phyloP scores from a whole-genome alignment of 2,888 invertebrate genomes.

The Pinctada fucata region DNA sequence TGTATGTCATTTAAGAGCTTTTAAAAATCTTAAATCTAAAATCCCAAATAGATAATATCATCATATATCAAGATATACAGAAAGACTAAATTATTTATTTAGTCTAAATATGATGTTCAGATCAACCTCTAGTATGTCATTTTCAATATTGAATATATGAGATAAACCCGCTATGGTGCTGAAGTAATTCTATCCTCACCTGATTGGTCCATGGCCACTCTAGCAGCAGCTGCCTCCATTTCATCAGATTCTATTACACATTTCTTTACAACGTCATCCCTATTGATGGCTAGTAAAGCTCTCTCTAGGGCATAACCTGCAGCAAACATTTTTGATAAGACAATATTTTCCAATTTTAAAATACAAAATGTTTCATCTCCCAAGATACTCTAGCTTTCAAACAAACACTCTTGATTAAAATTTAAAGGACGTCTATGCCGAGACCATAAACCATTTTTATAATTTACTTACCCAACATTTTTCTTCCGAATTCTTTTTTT shows the following conservation, averaged over 20 bases:
- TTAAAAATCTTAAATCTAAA: too few species aligned
- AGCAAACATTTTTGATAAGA: too few species aligned
- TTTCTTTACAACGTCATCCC: slow-evolving; percentile 93
- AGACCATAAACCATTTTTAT: not conserved
- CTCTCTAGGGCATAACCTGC: slow-evolving; percentile 87
- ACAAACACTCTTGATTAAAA: too few species aligned
- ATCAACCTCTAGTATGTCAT: slow-evolving; percentile 3
- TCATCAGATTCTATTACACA: slow-evolving; percentile 82
- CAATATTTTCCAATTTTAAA: too few species aligned
- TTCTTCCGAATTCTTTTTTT: not conserved
- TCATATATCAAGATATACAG: too few species aligned
- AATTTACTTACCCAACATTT: not conserved
- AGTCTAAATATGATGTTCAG: slow-evolving; percentile 30
- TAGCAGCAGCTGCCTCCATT: slow-evolving; percentile 83
- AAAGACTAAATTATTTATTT: too few species aligned
- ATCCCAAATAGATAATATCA: too few species aligned
- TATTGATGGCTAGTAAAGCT: slow-evolving; percentile 89
- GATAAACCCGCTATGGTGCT: too few species aligned
- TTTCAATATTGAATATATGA: not conserved
- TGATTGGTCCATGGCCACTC: slow-evolving; percentile 78
- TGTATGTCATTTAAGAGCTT: too few species aligned
- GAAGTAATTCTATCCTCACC: slow-evolving; percentile 54
- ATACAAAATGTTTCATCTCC: too few species aligned
- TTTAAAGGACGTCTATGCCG: slow-evolving; percentile 32
- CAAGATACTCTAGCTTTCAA: too few species aligned